phyloP scores from a whole-genome alignment of 1,140 invertebrate genomes.

The Drosophila busckii region DNA sequence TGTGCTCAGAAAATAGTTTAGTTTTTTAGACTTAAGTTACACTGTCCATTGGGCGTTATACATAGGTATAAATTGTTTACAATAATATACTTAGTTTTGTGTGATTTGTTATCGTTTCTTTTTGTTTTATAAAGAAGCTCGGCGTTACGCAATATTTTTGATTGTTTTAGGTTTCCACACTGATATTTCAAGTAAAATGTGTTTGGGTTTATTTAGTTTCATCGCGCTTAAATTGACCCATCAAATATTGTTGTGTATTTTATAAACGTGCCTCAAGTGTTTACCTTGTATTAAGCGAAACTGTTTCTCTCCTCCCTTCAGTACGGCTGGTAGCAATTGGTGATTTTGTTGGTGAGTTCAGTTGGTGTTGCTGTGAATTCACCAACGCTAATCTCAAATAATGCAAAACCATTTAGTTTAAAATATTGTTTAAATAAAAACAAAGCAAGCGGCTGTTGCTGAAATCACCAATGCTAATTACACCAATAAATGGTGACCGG shows the following conservation, averaged over 20 bases:
- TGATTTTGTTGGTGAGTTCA: too few relatives aligned
- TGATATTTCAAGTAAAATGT: constrained; percentile 15
- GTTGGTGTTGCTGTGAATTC: too few relatives aligned
- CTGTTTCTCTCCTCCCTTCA: not conserved
- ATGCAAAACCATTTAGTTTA: too few relatives aligned
- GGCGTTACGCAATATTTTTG: constrained; percentile 65
- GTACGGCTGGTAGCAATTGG: too few relatives aligned
- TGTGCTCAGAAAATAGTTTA: constrained; percentile 75
- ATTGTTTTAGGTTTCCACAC: constrained; percentile 49
- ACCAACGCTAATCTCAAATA: too few relatives aligned
- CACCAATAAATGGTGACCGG: too few relatives aligned
- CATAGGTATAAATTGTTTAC: constrained; percentile 38
- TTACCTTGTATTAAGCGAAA: not conserved
- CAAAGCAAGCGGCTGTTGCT: too few relatives aligned
- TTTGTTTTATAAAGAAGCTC: constrained; percentile 55
- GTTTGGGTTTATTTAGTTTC: constrained; percentile 15
- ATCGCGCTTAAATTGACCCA: constrained; percentile 59
- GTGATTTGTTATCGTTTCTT: constrained; percentile 6
- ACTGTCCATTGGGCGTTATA: constrained; percentile 71
- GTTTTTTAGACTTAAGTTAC: constrained; percentile 71
- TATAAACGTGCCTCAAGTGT: too few relatives aligned
- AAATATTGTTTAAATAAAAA: too few relatives aligned
- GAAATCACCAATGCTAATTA: too few relatives aligned
- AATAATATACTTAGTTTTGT: constrained; percentile 22
- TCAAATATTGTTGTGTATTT: constrained; percentile 33